phyloP scores from a whole-genome alignment of 2,113 vertebrate genomes.

The Okapia johnstoni region DNA sequence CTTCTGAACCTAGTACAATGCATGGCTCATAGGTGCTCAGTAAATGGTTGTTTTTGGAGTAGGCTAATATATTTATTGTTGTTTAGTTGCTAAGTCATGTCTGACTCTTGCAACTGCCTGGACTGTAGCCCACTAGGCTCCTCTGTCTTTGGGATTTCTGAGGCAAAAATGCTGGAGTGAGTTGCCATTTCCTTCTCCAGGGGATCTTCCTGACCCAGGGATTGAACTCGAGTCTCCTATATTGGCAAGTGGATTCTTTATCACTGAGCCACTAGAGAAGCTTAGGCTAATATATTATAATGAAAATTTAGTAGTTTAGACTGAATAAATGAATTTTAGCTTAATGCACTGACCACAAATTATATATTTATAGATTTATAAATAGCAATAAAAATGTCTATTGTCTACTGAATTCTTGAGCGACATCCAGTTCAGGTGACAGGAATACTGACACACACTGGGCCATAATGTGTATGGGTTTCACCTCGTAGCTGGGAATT shows the following conservation, averaged over 20 bases:
- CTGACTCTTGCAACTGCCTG: neutral
- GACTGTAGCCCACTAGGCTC: neutral
- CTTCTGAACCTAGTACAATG: neutral
- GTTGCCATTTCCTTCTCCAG: neutral
- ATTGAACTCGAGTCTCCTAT: no score
- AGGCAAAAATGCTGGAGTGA: neutral
- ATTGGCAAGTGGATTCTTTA: neutral
- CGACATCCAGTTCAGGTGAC: neutral
- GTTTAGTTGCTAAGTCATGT: neutral
- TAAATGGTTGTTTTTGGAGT: neutral
- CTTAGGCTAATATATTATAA: neutral
- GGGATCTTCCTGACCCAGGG: neutral
- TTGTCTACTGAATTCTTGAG: slow-evolving; percentile 9
- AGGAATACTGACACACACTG: neutral
- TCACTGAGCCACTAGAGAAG: neutral
- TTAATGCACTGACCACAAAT: neutral
- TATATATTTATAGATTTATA: neutral
- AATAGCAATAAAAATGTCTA: neutral
- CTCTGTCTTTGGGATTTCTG: neutral
- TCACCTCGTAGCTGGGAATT: neutral
- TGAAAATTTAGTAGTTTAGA: neutral
- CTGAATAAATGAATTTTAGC: neutral
- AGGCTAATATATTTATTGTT: neutral
- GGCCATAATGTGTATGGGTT: neutral
- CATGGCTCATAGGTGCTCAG: neutral